Base-by-base conservation (phyloP, 2,113 vertebrate species). In the Passer montanus region DNA sequence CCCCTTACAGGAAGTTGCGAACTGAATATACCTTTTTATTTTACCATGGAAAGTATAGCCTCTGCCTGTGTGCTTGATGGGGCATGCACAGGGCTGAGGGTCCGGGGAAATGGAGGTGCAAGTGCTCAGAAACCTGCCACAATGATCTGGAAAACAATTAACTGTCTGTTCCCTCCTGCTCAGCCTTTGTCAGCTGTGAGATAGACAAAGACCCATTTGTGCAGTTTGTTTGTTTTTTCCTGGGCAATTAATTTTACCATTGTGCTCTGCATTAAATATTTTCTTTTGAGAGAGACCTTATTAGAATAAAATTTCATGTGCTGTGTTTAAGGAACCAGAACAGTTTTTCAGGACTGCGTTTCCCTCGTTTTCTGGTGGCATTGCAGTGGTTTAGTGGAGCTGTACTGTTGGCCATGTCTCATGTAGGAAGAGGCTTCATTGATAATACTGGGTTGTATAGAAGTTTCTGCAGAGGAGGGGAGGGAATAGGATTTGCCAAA, bases 111-210 rank as follows among this genome's bases (percentile, higher is more conserved):
- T 22, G 55, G 63, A 70, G 70, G 82, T 89, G 41, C 67, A 76
- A 88, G 46, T 44, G 35, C 58, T 94, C 2, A 0, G 46, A 73
- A 75, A 80, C 24, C 69, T 81, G 80, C 74, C 62, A 87, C 76
- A 56, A 13, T 35, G n/a, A 63, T 80, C 70, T 87, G 23, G 77
- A 74, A 84, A 85, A 95, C 93, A 96, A 89, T 85, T 73, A 67
- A 67, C 70, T 92, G 59, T 52, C 84, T 96, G 91, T 95, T 96
- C 55, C 64, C 30, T 87, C 58, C 74, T 59, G 46, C 53, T 87
- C 1, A 0, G 70, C 76, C 59, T 78, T 81, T 95, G 77, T 87
- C 62, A 82, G 82, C 67, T 77, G 44, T 27, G 0, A 0, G 4
- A 41, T 3, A 79, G 92, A 96, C 89, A 94, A 88, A 91, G 91